These are phyloP conservation scores for Chloropsis hardwickii DNA, from an alignment of 2,113 vertebrate species.

Conservation along the genomic window DNA sequence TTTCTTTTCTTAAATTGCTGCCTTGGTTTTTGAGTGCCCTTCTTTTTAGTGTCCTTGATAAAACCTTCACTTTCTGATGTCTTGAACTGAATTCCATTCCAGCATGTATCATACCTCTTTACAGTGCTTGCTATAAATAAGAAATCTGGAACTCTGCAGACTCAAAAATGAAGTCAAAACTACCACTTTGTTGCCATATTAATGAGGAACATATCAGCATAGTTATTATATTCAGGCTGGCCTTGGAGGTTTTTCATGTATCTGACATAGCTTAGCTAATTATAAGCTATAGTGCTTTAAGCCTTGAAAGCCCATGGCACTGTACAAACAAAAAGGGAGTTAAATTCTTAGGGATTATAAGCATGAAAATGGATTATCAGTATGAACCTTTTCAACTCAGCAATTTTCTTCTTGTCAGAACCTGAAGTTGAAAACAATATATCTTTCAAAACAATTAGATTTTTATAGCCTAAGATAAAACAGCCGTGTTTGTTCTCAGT, in stretches of 20 bases:
- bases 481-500: not conserved
- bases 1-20: conserved; percentile 6
- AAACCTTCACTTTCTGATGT: not conserved
- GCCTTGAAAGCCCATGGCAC: not conserved
- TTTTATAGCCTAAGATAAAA: not conserved
- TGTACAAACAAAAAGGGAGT: not conserved
- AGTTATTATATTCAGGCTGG: not conserved
- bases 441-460: not conserved
- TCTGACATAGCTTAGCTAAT: conserved; percentile 13
- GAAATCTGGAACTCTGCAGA: not conserved
- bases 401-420: not conserved
- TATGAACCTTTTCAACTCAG: not conserved
- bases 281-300: not conserved
- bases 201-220: not conserved
- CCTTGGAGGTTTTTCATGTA: not conserved
- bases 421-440: not conserved
- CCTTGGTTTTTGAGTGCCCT: not conserved
- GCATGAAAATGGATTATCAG: not conserved
- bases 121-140: not conserved
- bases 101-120: not conserved
- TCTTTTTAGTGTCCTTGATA: not conserved
- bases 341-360: conserved; percentile 10
- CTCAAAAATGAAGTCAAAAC: not conserved
- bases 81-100: not conserved
- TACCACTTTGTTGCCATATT: not conserved